phyloP scores from a whole-genome alignment of 1,140 invertebrate genomes.

The Hyphantria cunea region DNA sequence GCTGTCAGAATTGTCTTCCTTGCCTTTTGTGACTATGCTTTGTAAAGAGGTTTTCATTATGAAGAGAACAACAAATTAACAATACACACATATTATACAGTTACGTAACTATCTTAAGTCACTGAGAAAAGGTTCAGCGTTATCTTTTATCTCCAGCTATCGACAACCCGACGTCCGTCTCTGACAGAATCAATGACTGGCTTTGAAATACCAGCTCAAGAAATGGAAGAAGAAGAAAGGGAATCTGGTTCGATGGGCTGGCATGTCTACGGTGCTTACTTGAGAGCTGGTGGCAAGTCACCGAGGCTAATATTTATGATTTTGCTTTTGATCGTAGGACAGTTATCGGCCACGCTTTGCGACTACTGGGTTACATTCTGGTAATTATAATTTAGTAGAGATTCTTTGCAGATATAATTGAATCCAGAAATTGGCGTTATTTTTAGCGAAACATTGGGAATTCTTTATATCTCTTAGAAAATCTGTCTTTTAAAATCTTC shows the following conservation, averaged over 20 bases:
- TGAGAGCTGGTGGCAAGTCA: constrained; percentile 65
- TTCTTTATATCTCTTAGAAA: too few relatives aligned
- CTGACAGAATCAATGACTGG: constrained; percentile 61
- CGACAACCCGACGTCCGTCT: constrained; percentile 66
- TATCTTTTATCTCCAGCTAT: constrained; percentile 45
- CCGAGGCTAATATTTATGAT: constrained; percentile 67
- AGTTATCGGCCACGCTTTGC: constrained; percentile 74
- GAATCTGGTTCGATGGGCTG: constrained; percentile 81
- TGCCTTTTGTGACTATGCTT: too few relatives aligned
- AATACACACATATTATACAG: too few relatives aligned
- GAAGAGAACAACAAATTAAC: too few relatives aligned
- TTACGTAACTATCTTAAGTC: neutral
- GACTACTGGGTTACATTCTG: constrained; percentile 82
- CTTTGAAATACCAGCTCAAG: constrained; percentile 64
- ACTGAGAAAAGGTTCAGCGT: neutral
- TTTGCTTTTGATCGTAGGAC: constrained; percentile 72
- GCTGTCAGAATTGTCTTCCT: too few relatives aligned
- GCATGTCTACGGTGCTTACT: constrained; percentile 73
- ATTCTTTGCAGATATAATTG: neutral
- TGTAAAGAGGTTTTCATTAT: too few relatives aligned
- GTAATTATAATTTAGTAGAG: constrained; percentile 42
- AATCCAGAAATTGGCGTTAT: neutral
- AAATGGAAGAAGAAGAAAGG: constrained; percentile 76
- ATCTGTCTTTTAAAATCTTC: too few relatives aligned
- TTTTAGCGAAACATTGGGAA: too few relatives aligned